phyloP scores from a whole-genome alignment of 2,797 vertebrate species.

The Heteromormyrus szaboi region DNA sequence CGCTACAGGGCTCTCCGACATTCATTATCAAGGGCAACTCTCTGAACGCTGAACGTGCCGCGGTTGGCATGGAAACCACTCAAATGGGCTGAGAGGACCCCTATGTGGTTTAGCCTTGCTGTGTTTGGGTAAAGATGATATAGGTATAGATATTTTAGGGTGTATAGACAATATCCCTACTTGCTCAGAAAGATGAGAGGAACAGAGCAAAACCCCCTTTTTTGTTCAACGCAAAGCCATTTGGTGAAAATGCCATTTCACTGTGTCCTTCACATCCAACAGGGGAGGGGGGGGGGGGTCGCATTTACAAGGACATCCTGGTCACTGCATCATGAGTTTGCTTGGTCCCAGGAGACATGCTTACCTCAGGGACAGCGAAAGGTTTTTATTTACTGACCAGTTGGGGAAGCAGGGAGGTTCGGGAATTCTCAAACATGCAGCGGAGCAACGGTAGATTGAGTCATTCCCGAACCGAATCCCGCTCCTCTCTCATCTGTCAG shows the following conservation, averaged over 20 bases:
- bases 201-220: not conserved
- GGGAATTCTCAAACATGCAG: not conserved
- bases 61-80: constrained; percentile 1
- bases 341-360: not conserved
- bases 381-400: not conserved
- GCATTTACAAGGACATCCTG: not conserved
- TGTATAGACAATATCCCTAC: not conserved
- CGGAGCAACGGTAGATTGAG: not conserved
- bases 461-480: not conserved
- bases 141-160: not conserved
- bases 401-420: not conserved
- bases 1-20: not conserved
- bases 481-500: not conserved
- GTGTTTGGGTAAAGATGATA: not conserved
- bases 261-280: not conserved
- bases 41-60: not conserved
- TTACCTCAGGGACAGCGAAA: not conserved
- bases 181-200: not conserved
- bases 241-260: not conserved
- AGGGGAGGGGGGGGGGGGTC: not conserved
- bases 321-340: not conserved
- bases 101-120: not conserved
- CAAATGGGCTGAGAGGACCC: not conserved
- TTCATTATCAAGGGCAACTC: not conserved
- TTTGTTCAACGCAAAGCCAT: not conserved